Base-by-base conservation (phyloP, 2,113 vertebrate species). In the Cyanocitta stelleri region DNA sequence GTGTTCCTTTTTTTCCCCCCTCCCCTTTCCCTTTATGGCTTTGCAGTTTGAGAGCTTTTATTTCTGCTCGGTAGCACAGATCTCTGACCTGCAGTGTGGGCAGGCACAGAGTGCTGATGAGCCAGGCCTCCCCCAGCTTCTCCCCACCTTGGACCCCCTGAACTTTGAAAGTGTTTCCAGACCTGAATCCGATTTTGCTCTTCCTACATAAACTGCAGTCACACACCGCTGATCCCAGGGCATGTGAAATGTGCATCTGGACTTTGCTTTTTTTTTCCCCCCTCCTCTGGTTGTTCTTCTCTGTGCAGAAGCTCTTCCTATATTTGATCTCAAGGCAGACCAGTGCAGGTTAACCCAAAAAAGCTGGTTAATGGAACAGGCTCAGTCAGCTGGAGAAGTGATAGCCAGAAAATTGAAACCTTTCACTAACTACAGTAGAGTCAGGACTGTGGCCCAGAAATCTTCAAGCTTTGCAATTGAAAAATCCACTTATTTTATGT, bases 131-230 rank as follows among this genome's bases (percentile, higher is more conserved):
- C 85, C 87, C 77, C 81, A 85, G 0, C 89, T 74, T 89, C 93
- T 96, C 81, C 82, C 51, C 63, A 79, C 79, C 87, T 85, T 30
- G 27, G 82, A 93, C 87, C 92, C 89, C 87, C 95, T 96, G 92
- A 96, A 95, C 96, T 91, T 73, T 83, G 75, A 52, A 96, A 96
- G 94, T 86, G 89, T 82, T 96, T 97, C 93, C 96, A 96, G 94
- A 91, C 77, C 89, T 94, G 95, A 94, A 96, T 96, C 92, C 48
- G 87, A 96, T 97, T 96, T 93, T 96, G 67, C 91, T 77, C 94
- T 94, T 95, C 85, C 85, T 96, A 93, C 74, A 85, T 82, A 95
- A 96, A 83, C 94, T 85, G 85, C 90, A 95, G 95, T 96, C 93
- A 91, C 94, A 95, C 95, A 95, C 90, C 4, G 16, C 79, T 96